Conservation (phyloP, 2,888 invertebrate species). For the Nymphalis polychloros region DNA sequence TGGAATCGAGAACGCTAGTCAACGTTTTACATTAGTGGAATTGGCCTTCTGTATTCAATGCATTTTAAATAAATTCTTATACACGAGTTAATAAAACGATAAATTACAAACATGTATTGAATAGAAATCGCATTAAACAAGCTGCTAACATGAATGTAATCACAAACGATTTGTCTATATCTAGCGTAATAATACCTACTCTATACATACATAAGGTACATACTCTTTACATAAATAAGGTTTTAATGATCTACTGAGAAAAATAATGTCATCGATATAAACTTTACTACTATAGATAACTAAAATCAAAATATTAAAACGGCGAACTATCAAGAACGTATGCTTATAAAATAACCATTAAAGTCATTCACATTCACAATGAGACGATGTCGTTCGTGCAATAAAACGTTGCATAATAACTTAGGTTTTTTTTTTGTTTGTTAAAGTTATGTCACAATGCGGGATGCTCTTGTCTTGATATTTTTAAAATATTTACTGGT, state of each 20-base stretch:
- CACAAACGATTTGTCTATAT: conserved; percentile 2
- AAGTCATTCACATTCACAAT: not conserved
- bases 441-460: no score
- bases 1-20: no score
- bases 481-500: no score
- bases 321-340: not conserved
- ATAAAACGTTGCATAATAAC: no score
- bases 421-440: no score
- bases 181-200: not conserved
- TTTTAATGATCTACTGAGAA: conserved; percentile 2
- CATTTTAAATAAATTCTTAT: not conserved
- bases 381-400: no score
- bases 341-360: not conserved
- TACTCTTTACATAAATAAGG: conserved; percentile 6
- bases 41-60: no score
- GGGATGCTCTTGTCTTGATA: no score
- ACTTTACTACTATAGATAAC: not conserved
- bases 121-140: conserved; percentile 11
- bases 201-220: no score
- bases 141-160: conserved; percentile 9
- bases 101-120: not conserved
- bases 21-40: no score
- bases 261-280: not conserved
- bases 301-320: not conserved
- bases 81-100: not conserved